phyloP scores from a whole-genome alignment of 2,888 invertebrate genomes.

The Hedya salicella region DNA sequence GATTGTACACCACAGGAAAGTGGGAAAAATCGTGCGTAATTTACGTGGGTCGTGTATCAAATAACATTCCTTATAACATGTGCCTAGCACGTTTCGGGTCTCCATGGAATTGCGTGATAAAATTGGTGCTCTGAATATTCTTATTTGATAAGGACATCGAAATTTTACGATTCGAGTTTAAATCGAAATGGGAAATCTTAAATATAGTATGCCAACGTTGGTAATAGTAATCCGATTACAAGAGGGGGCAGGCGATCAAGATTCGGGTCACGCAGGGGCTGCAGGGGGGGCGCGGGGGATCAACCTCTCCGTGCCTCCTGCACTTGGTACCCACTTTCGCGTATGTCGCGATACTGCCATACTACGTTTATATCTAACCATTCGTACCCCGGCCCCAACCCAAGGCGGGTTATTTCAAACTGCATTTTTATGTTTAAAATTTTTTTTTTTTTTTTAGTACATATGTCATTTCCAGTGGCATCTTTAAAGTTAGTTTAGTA shows the following conservation, averaged over 20 bases:
- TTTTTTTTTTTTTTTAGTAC: too few species aligned
- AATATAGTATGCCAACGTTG: conserved; percentile 31
- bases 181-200: conserved; percentile 12
- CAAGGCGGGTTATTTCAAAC: background rate
- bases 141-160: background rate
- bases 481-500: too few species aligned
- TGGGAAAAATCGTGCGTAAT: conserved; percentile 26
- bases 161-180: conserved; percentile 17
- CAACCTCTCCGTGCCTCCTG: conserved; percentile 2
- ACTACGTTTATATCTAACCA: background rate
- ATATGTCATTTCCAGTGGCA: too few species aligned
- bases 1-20: background rate
- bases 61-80: conserved; percentile 24
- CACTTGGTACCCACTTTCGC: conserved; percentile 18
- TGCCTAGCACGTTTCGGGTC: conserved; percentile 9
- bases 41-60: conserved; percentile 29
- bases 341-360: background rate
- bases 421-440: too few species aligned
- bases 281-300: background rate
- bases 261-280: conserved; percentile 38
- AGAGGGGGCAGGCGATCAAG: conserved; percentile 50
- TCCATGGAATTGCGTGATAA: conserved; percentile 11
- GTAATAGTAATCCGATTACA: conserved; percentile 54
- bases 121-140: conserved; percentile 20
- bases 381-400: background rate